A percentile compares a stretch with the other conserved stretches of the same genome.
Evolutionary conservation across 2,797 vertebrate species (phyloP).

Genomic region (Petrocephalus sullivani): DNA sequence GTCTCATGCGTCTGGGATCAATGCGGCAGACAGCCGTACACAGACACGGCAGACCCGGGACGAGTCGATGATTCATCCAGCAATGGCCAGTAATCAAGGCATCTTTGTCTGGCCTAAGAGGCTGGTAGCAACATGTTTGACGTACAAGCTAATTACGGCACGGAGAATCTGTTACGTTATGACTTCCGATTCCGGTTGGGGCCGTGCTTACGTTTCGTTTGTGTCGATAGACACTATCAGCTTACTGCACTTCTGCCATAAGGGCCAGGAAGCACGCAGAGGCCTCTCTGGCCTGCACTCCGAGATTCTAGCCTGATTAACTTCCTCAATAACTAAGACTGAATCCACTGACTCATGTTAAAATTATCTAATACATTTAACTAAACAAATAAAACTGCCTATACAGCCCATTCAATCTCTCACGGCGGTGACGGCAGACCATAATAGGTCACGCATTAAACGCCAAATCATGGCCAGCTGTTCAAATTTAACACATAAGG

Average conservation of each 20-base stretch:
- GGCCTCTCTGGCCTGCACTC: constrained; percentile 13
- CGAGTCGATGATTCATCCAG: constrained; percentile 18
- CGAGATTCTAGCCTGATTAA: constrained; percentile 7
- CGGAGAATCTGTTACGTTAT: not conserved
- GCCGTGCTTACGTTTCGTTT: constrained; percentile 30
- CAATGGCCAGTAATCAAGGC: constrained; percentile 20
- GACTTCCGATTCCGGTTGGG: not conserved
- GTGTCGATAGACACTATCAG: constrained; percentile 40
- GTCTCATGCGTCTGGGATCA: constrained; percentile 3
- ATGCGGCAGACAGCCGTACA: constrained; percentile 11
- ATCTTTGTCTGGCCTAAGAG: not conserved
- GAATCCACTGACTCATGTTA: constrained; percentile 27
- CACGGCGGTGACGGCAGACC: constrained; percentile 15
- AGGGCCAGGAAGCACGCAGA: constrained; percentile 29
- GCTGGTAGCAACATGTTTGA: not conserved
- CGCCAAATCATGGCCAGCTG: not conserved
- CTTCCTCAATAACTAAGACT: constrained; percentile 3
- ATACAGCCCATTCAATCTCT: constrained; percentile 27
- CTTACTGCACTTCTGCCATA: constrained; percentile 28
- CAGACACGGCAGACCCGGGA: not conserved
- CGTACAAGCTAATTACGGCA: constrained; percentile 14
- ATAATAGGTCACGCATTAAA: constrained; percentile 15
- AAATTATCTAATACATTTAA: constrained; percentile 38
- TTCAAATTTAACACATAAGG: not conserved
- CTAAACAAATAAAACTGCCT: constrained; percentile 21